Evolutionary conservation across 2,113 vertebrate genomes (phyloP), one percentile per base, ranked within the genome.

Genomic region (Corythoichthys intestinalis): DNA sequence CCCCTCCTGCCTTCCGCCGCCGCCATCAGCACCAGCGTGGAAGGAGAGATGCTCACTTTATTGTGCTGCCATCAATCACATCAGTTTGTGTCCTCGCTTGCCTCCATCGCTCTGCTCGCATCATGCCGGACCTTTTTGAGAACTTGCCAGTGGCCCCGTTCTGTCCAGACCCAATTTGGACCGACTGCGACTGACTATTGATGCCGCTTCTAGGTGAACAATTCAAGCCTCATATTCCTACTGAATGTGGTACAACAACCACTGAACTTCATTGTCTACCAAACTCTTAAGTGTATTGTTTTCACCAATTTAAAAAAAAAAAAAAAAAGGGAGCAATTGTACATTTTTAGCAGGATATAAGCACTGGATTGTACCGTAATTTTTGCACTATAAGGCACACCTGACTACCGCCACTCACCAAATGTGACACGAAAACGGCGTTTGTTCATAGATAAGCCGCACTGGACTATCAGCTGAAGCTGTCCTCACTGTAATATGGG

Each of bases 21-120:
- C 20, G 53, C 53, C 53, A 34, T 28, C 10, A 28, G 53, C 53
- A 56, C 53, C 20, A 1, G 34, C 34, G 12, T 14, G 34, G 69
- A 70, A 12, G 77, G 70, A 60, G 73, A 66, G 81, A 80, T 76
- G 80, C 75, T 84, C 76, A 77, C 86, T 90, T 90, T 84, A 86
- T 86, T 87, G 85, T 85, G 80, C 79, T 77, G 79, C 87, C 84
- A 86, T 90, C 85, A 85, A 82, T 88, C 87, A 87, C 84, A 76
- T 83, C 69, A 54, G 77, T 84, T 82, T 78, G 80, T 86, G 86
- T 88, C 85, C 85, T 86, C 80, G 75, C 82, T 76, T 71, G 84
- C 83, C 79, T 83, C 65, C 3, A 20, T 77, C 79, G 79, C 62
- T 78, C 74, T 81, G 75, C 75, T 81, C 83, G 63, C 83, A 73